Base-by-base conservation (phyloP, 2,888 invertebrate species). In the Ormyrus thymus region DNA sequence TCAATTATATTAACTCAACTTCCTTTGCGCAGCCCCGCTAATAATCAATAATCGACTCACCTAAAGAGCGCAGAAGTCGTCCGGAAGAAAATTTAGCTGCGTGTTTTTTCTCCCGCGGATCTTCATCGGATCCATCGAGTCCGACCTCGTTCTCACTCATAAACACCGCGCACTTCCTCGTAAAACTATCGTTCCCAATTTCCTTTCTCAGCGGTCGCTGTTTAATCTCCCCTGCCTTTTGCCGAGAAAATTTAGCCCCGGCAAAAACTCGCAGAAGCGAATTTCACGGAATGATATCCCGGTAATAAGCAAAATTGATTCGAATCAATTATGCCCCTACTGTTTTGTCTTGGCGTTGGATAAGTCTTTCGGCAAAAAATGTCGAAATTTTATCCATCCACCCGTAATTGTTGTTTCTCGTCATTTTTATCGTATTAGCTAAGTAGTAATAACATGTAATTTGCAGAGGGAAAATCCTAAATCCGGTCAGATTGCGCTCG, bases 71-170 rank as follows among this genome's bases (percentile, higher is more conserved):
- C 9, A 15, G 6, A 64, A 64, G 55, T 46, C 53, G 62, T 55
- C 11, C 64, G 64, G 53, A 64, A 48, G 64, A 46, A 73, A 29
- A 64, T 53, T 51, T 9, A 29, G 8, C 8, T 2, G 29, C 29
- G 29, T 9, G 4, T 43, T 61, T 13, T 51, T 10, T 61, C 11
- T 56, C 8, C 7, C 29, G 29, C 11, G 3, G 66, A 68, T 68
- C 59, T 68, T 61, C 45, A 65, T 74, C 4, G 53, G 64, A 55
- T 65, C 64, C 50, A 55, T 50, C 13, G 15, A 10, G 6, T 13
- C 46, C 75, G 83, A 74, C 80, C 82, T 51, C 76, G 71, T 84
- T 85, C 84, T 81, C 80, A 76, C 76, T 84, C 82, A 73, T 82
- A 82, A 83, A 80, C 56, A 46, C 10, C 53, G 43, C 48, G 53